These are phyloP conservation scores for Pangasius krempfi DNA, from an alignment of 2,797 vertebrate species.

Conservation along the genomic window DNA sequence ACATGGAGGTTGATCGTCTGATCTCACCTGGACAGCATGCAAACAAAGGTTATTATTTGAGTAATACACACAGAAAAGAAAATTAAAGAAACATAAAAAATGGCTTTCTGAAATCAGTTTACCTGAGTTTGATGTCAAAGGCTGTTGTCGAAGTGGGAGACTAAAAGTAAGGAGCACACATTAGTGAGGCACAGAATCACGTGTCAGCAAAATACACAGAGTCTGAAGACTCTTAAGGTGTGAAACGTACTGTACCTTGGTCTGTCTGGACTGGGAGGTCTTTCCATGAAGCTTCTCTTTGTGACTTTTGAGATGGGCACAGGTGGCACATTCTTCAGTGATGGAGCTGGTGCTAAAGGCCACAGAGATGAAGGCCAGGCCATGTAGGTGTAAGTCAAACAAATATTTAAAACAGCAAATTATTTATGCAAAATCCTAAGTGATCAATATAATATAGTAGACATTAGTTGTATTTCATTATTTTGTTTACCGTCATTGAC, in stretches of 20 bases:
- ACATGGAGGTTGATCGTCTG: slow-evolving; percentile 94
- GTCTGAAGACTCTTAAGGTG: background rate
- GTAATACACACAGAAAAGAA: background rate
- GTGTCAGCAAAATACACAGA: background rate
- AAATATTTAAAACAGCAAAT: background rate
- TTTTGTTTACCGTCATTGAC: slow-evolving; percentile 64
- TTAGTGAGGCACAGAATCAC: slow-evolving; percentile 9
- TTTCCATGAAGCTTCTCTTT: slow-evolving; percentile 82
- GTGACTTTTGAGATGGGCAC: slow-evolving; percentile 82
- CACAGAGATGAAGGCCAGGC: slow-evolving; percentile 29
- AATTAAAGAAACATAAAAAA: background rate
- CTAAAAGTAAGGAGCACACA: slow-evolving; percentile 54
- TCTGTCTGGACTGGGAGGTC: slow-evolving; percentile 80
- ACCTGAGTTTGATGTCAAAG: slow-evolving; percentile 84
- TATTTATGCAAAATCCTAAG: background rate
- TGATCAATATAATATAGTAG: background rate
- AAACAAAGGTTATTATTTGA: slow-evolving; percentile 17
- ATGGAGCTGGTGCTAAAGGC: slow-evolving; percentile 72
- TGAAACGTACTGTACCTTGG: slow-evolving; percentile 79
- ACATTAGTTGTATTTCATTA: background rate
- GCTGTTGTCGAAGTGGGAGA: slow-evolving; percentile 78
- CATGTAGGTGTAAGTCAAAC: background rate
- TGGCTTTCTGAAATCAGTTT: slow-evolving; percentile 38
- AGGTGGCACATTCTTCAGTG: slow-evolving; percentile 75
- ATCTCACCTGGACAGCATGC: slow-evolving; percentile 83